Percentiles rank a stretch among this genome's conserved stretches.
Evolutionary conservation across 1,140 invertebrate genomes (phyloP).

Genomic region (Brachionus paranguensis): DNA sequence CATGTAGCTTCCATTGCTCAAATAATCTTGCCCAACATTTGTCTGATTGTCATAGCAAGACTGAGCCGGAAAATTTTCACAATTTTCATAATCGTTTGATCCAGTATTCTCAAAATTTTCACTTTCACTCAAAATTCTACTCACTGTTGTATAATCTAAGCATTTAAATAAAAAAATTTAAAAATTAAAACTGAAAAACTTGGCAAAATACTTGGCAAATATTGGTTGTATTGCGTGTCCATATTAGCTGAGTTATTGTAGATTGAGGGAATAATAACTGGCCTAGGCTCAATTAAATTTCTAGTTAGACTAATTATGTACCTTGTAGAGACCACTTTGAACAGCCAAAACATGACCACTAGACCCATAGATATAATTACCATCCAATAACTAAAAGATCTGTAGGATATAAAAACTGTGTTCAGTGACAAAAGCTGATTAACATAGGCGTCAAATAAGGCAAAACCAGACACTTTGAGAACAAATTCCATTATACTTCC

Average conservation of each 20-base stretch:
- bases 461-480: constrained; percentile 31
- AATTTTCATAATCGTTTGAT: background rate
- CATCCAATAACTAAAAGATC: constrained; percentile 39
- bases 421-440: constrained; percentile 8
- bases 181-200: background rate
- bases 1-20: background rate
- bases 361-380: constrained; percentile 15
- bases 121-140: background rate
- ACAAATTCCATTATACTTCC: constrained; percentile 37
- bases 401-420: constrained; percentile 14
- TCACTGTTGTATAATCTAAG: constrained; percentile 16
- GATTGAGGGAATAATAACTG: background rate
- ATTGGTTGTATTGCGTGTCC: background rate
- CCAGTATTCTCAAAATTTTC: background rate
- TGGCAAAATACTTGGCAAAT: background rate
- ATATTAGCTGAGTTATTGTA: background rate
- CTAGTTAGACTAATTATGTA: constrained; percentile 25
- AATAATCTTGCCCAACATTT: background rate
- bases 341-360: constrained; percentile 21
- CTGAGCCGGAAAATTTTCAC: background rate
- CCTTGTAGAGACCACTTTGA: constrained; percentile 3
- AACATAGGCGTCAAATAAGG: background rate
- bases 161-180: background rate
- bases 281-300: constrained; percentile 2
- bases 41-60: background rate